Conservation (phyloP, 1,140 invertebrate species). For the Gerris buenoi region DNA sequence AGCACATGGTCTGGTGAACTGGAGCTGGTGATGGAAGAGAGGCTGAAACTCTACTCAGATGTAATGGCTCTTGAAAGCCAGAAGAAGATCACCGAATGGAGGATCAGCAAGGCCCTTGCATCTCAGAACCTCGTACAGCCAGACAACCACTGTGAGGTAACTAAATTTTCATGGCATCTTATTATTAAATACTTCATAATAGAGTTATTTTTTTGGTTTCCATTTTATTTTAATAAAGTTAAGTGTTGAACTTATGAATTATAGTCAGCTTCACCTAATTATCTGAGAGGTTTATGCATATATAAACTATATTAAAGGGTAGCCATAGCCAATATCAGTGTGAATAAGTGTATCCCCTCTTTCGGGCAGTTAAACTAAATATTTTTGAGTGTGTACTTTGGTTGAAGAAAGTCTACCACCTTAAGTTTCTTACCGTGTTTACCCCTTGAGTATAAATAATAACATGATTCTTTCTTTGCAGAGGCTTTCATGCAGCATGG, state of each 20-base stretch:
- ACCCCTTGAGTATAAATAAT: background rate
- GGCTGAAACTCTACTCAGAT: constrained; percentile 5
- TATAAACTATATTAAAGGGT: background rate
- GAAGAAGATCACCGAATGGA: constrained; percentile 7
- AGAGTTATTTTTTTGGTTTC: background rate
- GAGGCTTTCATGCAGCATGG: background rate
- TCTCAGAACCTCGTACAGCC: background rate
- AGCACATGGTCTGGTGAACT: constrained; percentile 9
- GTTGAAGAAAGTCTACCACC: background rate
- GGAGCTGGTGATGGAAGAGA: constrained; percentile 10
- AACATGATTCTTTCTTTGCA: background rate
- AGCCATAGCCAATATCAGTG: background rate
- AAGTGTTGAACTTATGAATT: no score
- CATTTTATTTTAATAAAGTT: background rate
- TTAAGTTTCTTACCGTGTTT: no score
- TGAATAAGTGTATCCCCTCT: background rate
- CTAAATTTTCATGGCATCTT: background rate
- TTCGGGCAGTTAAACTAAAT: background rate
- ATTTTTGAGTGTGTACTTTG: background rate
- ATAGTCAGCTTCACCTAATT: no score
- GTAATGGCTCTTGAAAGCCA: constrained; percentile 10
- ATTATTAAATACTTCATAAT: background rate
- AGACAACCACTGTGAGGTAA: background rate
- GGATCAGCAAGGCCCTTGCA: background rate
- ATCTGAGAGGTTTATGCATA: background rate